Evolutionary conservation across 2,888 invertebrate species (phyloP).

Genomic region (Lithophane socia): DNA sequence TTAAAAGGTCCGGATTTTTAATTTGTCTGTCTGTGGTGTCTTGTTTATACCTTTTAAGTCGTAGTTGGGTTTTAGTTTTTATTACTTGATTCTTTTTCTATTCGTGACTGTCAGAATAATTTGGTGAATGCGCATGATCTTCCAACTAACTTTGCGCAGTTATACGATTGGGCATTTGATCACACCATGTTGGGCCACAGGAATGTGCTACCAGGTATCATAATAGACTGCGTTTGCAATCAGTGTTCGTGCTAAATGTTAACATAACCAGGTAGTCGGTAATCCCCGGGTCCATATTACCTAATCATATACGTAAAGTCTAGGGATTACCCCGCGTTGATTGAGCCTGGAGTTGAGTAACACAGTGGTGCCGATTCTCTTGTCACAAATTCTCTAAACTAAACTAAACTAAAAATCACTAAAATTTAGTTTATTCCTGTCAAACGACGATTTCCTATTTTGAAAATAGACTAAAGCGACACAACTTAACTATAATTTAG

Average conservation of each 20-base stretch:
- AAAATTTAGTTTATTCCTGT: too few relatives aligned
- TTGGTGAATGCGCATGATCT: background rate
- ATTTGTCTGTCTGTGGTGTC: too few relatives aligned
- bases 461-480: too few relatives aligned
- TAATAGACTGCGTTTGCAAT: background rate
- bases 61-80: too few relatives aligned
- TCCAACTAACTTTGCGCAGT: background rate
- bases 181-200: background rate
- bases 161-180: background rate
- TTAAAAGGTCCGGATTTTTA: too few relatives aligned
- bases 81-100: background rate
- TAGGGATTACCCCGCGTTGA: slow-evolving; percentile 28
- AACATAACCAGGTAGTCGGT: background rate
- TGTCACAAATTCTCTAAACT: too few relatives aligned
- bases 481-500: too few relatives aligned
- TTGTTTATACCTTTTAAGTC: too few relatives aligned
- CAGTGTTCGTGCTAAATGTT: background rate
- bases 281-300: background rate
- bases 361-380: too few relatives aligned
- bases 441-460: too few relatives aligned
- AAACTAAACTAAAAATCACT: too few relatives aligned
- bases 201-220: background rate
- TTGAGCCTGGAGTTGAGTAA: slow-evolving; percentile 19
- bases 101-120: too few relatives aligned
- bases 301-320: background rate